phyloP scores from a whole-genome alignment of 2,797 vertebrate genomes.

The Astyanax mexicanus region DNA sequence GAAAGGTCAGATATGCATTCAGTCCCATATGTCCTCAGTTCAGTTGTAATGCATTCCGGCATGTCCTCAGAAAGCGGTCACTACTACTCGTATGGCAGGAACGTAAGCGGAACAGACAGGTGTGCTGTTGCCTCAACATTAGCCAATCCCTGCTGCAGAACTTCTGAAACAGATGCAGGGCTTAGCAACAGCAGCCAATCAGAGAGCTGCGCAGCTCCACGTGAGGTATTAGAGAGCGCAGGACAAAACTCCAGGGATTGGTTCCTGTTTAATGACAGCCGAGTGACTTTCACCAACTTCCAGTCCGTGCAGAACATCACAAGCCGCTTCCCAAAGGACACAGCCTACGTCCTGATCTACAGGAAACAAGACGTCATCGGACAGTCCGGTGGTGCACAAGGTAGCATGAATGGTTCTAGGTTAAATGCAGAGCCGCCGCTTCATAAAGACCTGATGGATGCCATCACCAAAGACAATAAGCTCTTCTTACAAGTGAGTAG shows the following conservation, averaged over 20 bases:
- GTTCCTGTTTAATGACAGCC: conserved; percentile 98
- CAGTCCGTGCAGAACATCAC: conserved; percentile 98
- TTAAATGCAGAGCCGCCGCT: conserved; percentile 90
- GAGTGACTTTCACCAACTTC: conserved; percentile 97
- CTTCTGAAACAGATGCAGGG: conserved; percentile 69
- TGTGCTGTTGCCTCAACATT: not conserved
- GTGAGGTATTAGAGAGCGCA: conserved; percentile 69
- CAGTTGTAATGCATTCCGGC: conserved; percentile 97
- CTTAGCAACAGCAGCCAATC: conserved; percentile 63
- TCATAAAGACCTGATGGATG: conserved; percentile 98
- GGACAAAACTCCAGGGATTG: conserved; percentile 86
- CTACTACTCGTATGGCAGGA: conserved; percentile 95
- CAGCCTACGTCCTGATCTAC: conserved; percentile 97
- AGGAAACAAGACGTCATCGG: conserved; percentile 84
- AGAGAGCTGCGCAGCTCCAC: conserved; percentile 61
- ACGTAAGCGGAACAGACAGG: conserved; percentile 80
- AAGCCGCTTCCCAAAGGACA: conserved; percentile 97
- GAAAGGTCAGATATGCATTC: conserved; percentile 64
- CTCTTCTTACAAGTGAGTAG: conserved; percentile 93
- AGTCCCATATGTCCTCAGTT: conserved; percentile 89
- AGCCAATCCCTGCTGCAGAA: conserved; percentile 65
- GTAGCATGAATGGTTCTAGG: conserved; percentile 78
- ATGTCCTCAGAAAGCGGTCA: conserved; percentile 97
- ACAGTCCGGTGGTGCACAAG: conserved; percentile 62
- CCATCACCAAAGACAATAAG: conserved; percentile 98